A percentile compares a stretch with the other conserved stretches of the same genome.
Evolutionary conservation across 2,888 invertebrate genomes (phyloP).

Genomic region (Spicauda simplicius): DNA sequence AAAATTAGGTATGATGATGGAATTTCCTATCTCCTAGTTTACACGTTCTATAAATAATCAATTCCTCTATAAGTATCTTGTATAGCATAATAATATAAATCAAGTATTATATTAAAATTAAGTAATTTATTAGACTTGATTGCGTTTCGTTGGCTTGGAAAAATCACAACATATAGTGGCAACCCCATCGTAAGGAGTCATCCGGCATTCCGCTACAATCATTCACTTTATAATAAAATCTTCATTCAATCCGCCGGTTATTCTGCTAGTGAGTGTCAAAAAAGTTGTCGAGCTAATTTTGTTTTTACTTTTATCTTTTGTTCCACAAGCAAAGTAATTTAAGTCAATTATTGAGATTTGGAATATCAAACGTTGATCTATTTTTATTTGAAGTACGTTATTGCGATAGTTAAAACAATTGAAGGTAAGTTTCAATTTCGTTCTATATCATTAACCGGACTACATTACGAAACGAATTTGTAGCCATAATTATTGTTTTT

Average conservation of each 20-base stretch:
- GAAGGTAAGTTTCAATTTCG: conserved; percentile 12
- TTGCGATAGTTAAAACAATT: not conserved
- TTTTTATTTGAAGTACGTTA: not conserved
- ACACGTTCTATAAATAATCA: too few relatives aligned
- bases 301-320: conserved; percentile 2
- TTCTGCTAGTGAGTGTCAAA: not conserved
- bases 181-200: not conserved
- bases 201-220: not conserved
- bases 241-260: conserved; percentile 7
- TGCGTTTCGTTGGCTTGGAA: not conserved
- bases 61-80: too few relatives aligned
- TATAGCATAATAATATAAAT: too few relatives aligned
- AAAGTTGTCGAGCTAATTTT: conserved; percentile 10
- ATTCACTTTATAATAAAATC: not conserved
- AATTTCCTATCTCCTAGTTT: too few relatives aligned
- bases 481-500: not conserved
- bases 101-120: too few relatives aligned
- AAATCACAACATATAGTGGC: not conserved
- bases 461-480: conserved; percentile 9
- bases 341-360: not conserved
- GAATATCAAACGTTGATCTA: not conserved
- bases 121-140: too few relatives aligned
- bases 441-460: not conserved
- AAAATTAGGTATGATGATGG: too few relatives aligned
- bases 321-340: not conserved